These are phyloP conservation scores for Drosophila mercatorum DNA, from an alignment of 2,888 invertebrate species.

Conservation along the genomic window DNA sequence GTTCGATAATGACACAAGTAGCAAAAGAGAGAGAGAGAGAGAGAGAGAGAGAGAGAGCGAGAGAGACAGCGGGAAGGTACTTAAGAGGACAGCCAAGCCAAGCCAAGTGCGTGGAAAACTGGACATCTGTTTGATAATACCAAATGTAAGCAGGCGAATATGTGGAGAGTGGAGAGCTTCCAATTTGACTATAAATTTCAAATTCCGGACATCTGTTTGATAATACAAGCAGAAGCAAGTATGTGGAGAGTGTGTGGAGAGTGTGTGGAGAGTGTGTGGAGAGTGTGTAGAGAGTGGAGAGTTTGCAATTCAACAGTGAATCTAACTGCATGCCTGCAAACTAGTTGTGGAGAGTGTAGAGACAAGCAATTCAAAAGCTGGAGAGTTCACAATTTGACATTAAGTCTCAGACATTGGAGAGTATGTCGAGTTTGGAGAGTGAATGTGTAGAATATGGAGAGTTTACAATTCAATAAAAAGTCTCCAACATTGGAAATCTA, in stretches of 20 bases:
- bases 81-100: slow-evolving; percentile 50
- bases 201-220: slow-evolving; percentile 71
- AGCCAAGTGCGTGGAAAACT: slow-evolving; percentile 68
- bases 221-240: background rate
- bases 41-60: background rate
- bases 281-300: background rate
- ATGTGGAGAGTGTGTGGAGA: background rate
- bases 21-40: background rate
- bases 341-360: too few species aligned
- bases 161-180: background rate
- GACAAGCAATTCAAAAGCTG: too few species aligned
- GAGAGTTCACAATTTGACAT: too few species aligned
- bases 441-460: too few species aligned
- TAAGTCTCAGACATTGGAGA: too few species aligned
- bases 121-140: slow-evolving; percentile 68
- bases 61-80: slow-evolving; percentile 26
- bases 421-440: too few species aligned
- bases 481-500: slow-evolving; percentile 69
- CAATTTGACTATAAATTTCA: too few species aligned
- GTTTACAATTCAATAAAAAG: too few species aligned
- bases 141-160: background rate
- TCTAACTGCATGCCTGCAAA: slow-evolving; percentile 3
- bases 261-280: too few species aligned
- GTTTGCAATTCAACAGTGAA: slow-evolving; percentile 41
- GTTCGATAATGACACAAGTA: slow-evolving; percentile 76